These are phyloP conservation scores for Sphinx pinastri DNA, from an alignment of 2,888 invertebrate species.

Conservation along the genomic window DNA sequence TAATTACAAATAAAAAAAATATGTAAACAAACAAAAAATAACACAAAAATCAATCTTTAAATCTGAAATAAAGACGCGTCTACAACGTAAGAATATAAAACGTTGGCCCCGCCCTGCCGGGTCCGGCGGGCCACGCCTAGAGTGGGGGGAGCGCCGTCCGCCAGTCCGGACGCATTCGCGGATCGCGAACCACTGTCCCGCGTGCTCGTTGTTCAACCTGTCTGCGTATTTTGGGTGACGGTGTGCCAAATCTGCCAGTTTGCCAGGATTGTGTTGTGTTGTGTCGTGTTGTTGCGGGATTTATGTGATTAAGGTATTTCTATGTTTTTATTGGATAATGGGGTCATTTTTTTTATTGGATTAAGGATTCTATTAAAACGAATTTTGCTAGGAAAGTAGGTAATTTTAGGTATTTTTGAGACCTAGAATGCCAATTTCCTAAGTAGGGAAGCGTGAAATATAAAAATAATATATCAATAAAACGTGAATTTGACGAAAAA, in stretches of 20 bases:
- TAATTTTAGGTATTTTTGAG: not conserved
- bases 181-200: constrained; percentile 32
- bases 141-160: constrained; percentile 32
- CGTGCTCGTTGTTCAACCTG: constrained; percentile 1
- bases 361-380: not conserved
- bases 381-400: too few relatives aligned
- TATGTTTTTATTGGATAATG: not conserved
- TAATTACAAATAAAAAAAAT: not conserved
- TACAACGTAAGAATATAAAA: constrained; percentile 26
- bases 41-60: constrained; percentile 31
- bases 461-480: too few relatives aligned
- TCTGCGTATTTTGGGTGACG: constrained; percentile 21
- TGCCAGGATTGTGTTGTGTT: constrained; percentile 19
- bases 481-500: too few relatives aligned
- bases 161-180: constrained; percentile 36
- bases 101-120: constrained; percentile 26
- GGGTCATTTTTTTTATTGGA: not conserved
- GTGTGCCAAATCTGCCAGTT: constrained; percentile 16
- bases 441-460: not conserved
- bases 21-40: constrained; percentile 30
- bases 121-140: constrained; percentile 33
- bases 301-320: constrained; percentile 13
- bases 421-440: not conserved
- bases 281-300: constrained; percentile 10
- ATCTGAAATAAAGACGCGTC: constrained; percentile 19